Evolutionary conservation across 2,797 vertebrate species (phyloP), one percentile per base, ranked within the genome.

Genomic region (Monodelphis domestica): DNA sequence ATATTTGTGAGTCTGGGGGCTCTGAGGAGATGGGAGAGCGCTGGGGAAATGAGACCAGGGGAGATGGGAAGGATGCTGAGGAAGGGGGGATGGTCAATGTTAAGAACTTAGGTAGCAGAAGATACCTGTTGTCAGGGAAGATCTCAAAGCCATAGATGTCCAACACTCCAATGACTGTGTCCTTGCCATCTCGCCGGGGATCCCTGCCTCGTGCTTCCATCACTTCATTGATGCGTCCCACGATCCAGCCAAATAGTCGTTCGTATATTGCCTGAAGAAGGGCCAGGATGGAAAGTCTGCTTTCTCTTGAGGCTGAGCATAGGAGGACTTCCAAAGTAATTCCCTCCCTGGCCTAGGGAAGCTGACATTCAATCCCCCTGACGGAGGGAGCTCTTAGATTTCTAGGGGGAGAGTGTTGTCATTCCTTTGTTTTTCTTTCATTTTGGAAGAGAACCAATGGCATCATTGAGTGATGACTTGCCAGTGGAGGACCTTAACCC

Each of bases 91-190:
- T 84, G 53, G 26, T 91, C 15, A 38, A 78, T 84, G 78, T 1
- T 0, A 12, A 70, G 21, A 53, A 28, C 1, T 38, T 0, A 0
- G 87, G 53, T 89, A 55, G 14, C 7, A 0, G 15, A 45, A 4
- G 51, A 84, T 78, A 99, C 99, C 99, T 99, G 98, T 99, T 99
- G 97, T 99, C 99, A 92, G 99, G 99, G 30, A 99, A 99, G 97
- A 99, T 99, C 98, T 99, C 99, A 2, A 99, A 99, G 95, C 99
- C 99, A 0, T 99, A 99, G 97, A 99, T 99, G 92, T 99, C 99
- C 95, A 99, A 98, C 93, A 99, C 99, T 0, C 99, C 99, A 0
- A 99, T 99, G 70, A 99, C 99, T 0, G 99, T 99, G 98, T 99
- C 99, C 97, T 99, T 99, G 95, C 99, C 99, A 0, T 99, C 99